Evolutionary conservation across 1,140 invertebrate species (phyloP).

Genomic region (Pristionchus pacificus): DNA sequence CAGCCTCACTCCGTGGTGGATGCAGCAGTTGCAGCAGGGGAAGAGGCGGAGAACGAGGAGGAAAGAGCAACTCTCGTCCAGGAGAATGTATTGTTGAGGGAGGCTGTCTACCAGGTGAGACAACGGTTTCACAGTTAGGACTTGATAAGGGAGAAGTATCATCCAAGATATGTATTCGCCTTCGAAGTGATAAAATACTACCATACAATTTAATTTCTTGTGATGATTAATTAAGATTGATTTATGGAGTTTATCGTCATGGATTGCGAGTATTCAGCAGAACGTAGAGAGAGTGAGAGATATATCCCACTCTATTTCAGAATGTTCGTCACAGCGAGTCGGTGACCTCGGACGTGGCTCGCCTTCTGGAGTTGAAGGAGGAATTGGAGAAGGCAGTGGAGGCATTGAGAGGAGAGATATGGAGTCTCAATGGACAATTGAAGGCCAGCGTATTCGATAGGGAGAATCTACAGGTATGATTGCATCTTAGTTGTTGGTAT

Average conservation of each 20-base stretch:
- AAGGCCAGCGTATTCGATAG: constrained; percentile 31
- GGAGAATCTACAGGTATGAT: constrained; percentile 17
- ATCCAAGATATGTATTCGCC: not conserved
- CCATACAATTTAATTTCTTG: too few relatives aligned
- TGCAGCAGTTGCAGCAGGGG: too few relatives aligned
- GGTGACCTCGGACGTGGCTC: constrained; percentile 18
- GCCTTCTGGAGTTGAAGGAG: constrained; percentile 31
- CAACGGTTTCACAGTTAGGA: too few relatives aligned
- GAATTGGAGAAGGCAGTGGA: constrained; percentile 35
- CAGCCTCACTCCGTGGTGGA: too few relatives aligned
- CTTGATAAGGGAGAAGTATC: not conserved
- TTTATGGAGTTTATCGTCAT: not conserved
- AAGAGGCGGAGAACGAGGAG: too few relatives aligned
- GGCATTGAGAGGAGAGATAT: constrained; percentile 35
- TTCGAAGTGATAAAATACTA: too few relatives aligned
- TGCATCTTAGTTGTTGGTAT: not conserved
- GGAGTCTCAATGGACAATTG: constrained; percentile 33
- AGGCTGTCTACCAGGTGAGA: not conserved
- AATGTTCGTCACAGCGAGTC: constrained; percentile 1
- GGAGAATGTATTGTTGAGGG: not conserved
- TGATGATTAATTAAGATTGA: too few relatives aligned
- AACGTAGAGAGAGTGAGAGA: too few relatives aligned
- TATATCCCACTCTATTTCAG: too few relatives aligned
- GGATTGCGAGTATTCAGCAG: too few relatives aligned
- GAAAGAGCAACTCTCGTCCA: not conserved